Evolutionary conservation across 2,888 invertebrate species (phyloP), one percentile per base, ranked within the genome.

Genomic region (Drosophila suboccidentalis): DNA sequence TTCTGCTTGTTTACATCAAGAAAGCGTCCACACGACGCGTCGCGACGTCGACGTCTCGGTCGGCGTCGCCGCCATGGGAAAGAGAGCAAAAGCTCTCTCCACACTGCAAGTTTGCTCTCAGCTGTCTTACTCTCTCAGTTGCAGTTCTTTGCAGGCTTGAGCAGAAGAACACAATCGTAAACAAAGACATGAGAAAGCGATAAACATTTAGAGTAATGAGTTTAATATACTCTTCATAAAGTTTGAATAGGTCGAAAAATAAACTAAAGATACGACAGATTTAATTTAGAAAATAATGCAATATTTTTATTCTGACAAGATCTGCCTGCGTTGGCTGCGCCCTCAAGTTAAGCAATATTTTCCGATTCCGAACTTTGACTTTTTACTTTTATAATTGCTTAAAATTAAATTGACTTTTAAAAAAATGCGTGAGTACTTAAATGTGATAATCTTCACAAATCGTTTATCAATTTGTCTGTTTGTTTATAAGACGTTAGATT

Each of bases 1-100:
- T 63, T 39, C 11, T 38, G 60, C 32, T 41, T 55, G 19, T 70
- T 70, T 53, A 38, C 55, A 51, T 36, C 39, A 36, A 19, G 59
- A 49, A 51, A 41, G 36, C 22, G 46, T 41, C 29, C 38, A 41
- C 29, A 6, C 58, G 19, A 15, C 46, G 46, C 29, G 29, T 32
- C 29, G 4, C 58, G 19, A 15, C 46, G 46, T 17, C n/a, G 17
- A 38, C 22, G 22, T 26, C 46, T 26, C 46, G n/a, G 26, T 53
- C 26, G 53, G 4, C 53, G 32, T 38, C 36, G 19, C 11, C 17
- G 44, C 15, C 19, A 41, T 26, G 26, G 36, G 4, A 47, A 46
- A 54, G 47, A 65, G 64, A 36, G 29, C 13, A 10, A 29, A 26
- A 41, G n/a, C 26, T 38, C 53, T 44, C 26, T 13, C 32, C 17